Conservation (phyloP, 2,113 vertebrate genomes). For the Bombycilla garrulus region DNA sequence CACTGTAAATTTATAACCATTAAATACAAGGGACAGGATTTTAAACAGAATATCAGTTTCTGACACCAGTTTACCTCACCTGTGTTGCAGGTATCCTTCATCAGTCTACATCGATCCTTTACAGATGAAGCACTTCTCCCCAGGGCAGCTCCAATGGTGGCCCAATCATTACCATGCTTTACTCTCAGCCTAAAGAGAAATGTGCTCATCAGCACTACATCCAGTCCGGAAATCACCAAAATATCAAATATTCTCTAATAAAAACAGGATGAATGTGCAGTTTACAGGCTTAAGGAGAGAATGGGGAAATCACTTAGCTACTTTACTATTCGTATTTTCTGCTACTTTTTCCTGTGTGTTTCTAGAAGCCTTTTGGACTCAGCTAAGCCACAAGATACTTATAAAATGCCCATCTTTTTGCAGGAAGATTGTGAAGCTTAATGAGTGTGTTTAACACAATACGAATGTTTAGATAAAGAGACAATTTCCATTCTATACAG, state of each 20-base stretch:
- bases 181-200: constrained; percentile 83
- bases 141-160: constrained; percentile 93
- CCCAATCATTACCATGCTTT: constrained; percentile 98
- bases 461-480: background rate
- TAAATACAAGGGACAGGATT: background rate
- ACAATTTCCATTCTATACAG: background rate
- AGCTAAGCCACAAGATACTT: background rate
- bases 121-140: constrained; percentile 97
- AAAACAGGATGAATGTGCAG: background rate
- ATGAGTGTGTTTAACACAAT: background rate
- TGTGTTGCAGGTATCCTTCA: constrained; percentile 99
- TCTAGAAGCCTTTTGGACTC: background rate
- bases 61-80: constrained; percentile 71
- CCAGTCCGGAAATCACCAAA: background rate
- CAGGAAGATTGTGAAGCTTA: background rate
- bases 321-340: background rate
- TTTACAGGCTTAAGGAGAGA: background rate
- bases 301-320: background rate
- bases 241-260: background rate
- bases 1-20: background rate
- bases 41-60: background rate
- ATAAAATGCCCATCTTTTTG: background rate
- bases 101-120: constrained; percentile 94
- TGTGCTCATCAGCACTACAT: constrained; percentile 30
- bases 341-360: background rate